Evolutionary conservation across 2,113 vertebrate species (phyloP), one percentile per base, ranked within the genome.

Genomic region (Silurus glanis): DNA sequence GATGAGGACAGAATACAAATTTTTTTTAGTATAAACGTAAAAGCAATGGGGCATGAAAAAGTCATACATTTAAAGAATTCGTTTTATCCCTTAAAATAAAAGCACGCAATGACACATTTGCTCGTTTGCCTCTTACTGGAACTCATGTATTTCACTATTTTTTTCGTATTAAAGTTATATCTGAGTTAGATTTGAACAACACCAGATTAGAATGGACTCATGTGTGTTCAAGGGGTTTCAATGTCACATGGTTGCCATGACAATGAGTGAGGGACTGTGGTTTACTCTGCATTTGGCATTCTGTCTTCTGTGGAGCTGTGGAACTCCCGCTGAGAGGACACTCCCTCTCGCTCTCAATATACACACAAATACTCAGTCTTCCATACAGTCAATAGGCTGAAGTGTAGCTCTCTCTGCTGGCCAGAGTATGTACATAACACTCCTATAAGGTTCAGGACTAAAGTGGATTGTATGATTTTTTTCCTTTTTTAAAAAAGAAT

Each of bases 331-430:
- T n/a, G 66, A 76, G 49, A 89, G 67, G 62, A 25, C 49, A 55
- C 51, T 82, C 25, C 49, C 47, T 25, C 19, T 19, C 49, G 47
- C 69, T 25, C 23, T 71, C 80, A 83, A 80, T 19, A 74, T 5
- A 49, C n/a, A 55, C 16, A 80, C 66, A 85, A 12, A 67, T 49
- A 58, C 74, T 83, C 64, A n/a, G 7, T 21, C 28, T 71, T 74
- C 51, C 55, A 47, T 64, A 82, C 59, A 56, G 6, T 62, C 78
- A 69, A n/a, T 61, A 47, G 67, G 37, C 0, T 76, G 83, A 84
- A 86, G 78, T 88, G 64, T 85, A 90, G 85, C 85, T 82, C 89
- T 62, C 88, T 88, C 90, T 88, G 66, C 80, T 87, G 84, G 90
- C 74, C 66, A 83, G 78, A 47, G 62, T 80, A 62, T 79, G 25